These are phyloP conservation scores for Eupsilia transversa DNA, from an alignment of 2,888 invertebrate species.

Conservation along the genomic window DNA sequence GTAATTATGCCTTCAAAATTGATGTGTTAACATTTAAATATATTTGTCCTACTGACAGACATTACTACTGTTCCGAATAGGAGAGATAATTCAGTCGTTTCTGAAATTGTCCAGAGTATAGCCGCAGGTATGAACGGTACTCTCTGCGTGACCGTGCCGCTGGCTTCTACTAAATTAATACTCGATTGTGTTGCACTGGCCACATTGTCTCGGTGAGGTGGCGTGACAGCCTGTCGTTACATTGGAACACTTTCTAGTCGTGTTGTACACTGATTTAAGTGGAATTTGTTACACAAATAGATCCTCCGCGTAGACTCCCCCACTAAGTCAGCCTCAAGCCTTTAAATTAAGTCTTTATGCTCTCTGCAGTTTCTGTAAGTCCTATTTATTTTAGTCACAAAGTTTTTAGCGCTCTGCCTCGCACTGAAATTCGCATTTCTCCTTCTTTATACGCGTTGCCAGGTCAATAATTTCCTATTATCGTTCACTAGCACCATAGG, in stretches of 20 bases:
- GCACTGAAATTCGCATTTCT: constrained; percentile 58
- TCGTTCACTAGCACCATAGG: constrained; percentile 77
- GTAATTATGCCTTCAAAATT: constrained; percentile 51
- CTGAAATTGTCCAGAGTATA: constrained; percentile 80
- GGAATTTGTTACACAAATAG: constrained; percentile 74
- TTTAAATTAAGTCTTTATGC: constrained; percentile 56
- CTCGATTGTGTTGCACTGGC: constrained; percentile 80
- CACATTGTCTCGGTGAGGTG: constrained; percentile 78
- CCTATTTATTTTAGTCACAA: constrained; percentile 55
- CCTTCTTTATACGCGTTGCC: constrained; percentile 71
- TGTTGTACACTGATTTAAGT: constrained; percentile 74
- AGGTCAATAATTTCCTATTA: constrained; percentile 82
- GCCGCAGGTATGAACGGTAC: constrained; percentile 84
- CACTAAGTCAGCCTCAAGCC: constrained; percentile 55
- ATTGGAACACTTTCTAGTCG: constrained; percentile 82
- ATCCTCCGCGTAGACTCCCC: constrained; percentile 59
- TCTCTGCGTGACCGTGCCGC: constrained; percentile 84
- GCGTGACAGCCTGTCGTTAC: constrained; percentile 84
- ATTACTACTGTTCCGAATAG: constrained; percentile 79
- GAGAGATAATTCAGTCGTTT: constrained; percentile 77
- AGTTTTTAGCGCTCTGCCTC: constrained; percentile 50
- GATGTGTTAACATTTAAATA: constrained; percentile 47
- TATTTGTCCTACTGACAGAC: constrained; percentile 74
- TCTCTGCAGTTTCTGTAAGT: constrained; percentile 45
- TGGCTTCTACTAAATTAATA: constrained; percentile 84